Percentiles rank a stretch among this genome's conserved stretches.
Evolutionary conservation across 2,888 invertebrate genomes (phyloP).

Genomic region (Campaea margaritaria): DNA sequence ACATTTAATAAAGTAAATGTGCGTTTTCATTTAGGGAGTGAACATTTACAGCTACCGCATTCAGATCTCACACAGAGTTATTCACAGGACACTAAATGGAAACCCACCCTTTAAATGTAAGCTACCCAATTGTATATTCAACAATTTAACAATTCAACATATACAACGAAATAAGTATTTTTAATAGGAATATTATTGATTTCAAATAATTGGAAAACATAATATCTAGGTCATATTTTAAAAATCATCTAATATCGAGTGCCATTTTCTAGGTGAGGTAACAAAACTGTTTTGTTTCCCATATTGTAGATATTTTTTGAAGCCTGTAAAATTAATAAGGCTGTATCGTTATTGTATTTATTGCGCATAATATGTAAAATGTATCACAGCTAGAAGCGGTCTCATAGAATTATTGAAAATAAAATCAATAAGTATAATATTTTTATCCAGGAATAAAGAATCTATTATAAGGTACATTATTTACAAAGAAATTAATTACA

Average conservation of each 20-base stretch:
- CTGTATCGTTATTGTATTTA: not conserved
- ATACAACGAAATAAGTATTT: not conserved
- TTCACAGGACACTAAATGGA: slow-evolving; percentile 7
- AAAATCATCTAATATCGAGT: too few species aligned
- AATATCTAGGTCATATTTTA: too few species aligned
- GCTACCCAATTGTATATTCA: slow-evolving; percentile 7
- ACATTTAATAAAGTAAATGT: slow-evolving; percentile 6
- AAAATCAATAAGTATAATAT: not conserved
- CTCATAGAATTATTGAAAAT: not conserved
- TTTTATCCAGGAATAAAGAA: not conserved
- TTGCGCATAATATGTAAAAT: slow-evolving; percentile 1
- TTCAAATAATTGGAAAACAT: not conserved
- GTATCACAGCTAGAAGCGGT: slow-evolving; percentile 19
- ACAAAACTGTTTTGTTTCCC: too few species aligned
- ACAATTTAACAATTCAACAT: not conserved
- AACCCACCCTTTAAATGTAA: slow-evolving; percentile 5
- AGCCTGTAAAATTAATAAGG: not conserved
- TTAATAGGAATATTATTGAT: not conserved
- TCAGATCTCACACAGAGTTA: not conserved
- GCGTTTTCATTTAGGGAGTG: not conserved
- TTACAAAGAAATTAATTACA: slow-evolving; percentile 14
- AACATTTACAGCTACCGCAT: not conserved
- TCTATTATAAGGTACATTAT: slow-evolving; percentile 7
- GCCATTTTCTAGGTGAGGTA: too few species aligned
- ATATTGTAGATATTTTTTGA: too few species aligned